phyloP scores from a whole-genome alignment of 2,888 invertebrate species.

The Scelioninae gen. 2 region DNA sequence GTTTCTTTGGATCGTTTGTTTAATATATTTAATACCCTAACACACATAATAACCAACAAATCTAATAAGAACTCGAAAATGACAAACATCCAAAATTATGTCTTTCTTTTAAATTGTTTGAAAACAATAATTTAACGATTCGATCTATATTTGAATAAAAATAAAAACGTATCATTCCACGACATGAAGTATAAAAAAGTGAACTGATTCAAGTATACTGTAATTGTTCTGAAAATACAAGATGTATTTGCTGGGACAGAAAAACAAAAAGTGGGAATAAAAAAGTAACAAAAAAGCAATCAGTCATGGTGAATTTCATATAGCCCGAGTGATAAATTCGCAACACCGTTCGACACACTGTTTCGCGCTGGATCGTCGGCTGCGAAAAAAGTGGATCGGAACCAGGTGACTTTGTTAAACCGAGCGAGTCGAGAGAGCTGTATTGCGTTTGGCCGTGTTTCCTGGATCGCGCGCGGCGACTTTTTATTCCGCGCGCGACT shows the following conservation, averaged over 20 bases:
- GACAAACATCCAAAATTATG: too few species aligned
- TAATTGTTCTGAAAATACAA: not conserved
- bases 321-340: slow-evolving; percentile 43
- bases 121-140: too few species aligned
- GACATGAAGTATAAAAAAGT: too few species aligned
- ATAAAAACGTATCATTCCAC: too few species aligned
- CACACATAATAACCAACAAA: too few species aligned
- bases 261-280: not conserved
- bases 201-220: too few species aligned
- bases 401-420: slow-evolving; percentile 36
- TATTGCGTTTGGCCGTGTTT: slow-evolving; percentile 32
- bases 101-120: too few species aligned
- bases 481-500: slow-evolving; percentile 66
- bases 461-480: slow-evolving; percentile 42
- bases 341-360: slow-evolving; percentile 35
- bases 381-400: slow-evolving; percentile 42
- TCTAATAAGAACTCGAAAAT: too few species aligned
- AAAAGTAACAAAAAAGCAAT: slow-evolving; percentile 13
- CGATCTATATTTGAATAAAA: too few species aligned
- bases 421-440: slow-evolving; percentile 23
- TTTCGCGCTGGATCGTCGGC: slow-evolving; percentile 38
- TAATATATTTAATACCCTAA: too few species aligned
- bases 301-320: slow-evolving; percentile 34
- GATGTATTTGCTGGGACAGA: not conserved
- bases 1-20: too few species aligned